Evolutionary conservation across 2,113 vertebrate genomes (phyloP), one percentile per base, ranked within the genome.

Genomic region (Sprattus sprattus): DNA sequence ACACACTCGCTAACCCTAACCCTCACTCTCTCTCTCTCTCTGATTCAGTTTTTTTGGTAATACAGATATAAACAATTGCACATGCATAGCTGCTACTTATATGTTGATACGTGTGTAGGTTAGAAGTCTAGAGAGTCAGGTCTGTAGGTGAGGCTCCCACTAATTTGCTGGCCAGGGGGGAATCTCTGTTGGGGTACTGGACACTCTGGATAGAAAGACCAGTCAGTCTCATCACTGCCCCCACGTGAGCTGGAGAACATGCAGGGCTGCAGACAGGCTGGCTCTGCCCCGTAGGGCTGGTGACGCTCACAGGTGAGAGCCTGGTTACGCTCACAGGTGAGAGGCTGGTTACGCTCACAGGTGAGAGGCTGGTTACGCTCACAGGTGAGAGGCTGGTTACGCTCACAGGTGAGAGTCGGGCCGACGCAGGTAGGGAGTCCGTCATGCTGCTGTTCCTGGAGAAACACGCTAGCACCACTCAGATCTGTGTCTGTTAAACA

Each of bases 171-270:
- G 47, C 84, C 85, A 28, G 83, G 82, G 32, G 81, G 81, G 45
- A 86, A 85, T 7, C 28, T 71, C 54, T 85, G 83, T 47, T 87
- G 88, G 22, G 86, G 10, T 13, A 85, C n/a, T n/a, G n/a, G 60
- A 49, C 71, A 84, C 32, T 88, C 86, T 2, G 64, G 47, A 46
- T 87, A 86, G 75, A 86, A 85, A 0, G 87, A 86, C 88, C 89
- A 90, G 47, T 67, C 39, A 20, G 82, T 78, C 20, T 84, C 87
- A 22, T 84, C 85, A 80, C 39, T 46, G 82, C 64, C 83, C 60
- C 67, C 85, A n/a, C 83, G 84, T 28, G 86, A 75, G 15, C 45
- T 49, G 50, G 64, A 46, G 32, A 87, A 89, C 86, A 89, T 86
- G 71, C 88, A 87, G 1, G 85, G 85, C 82, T 84, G 87, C 6